Evolutionary conservation across 2,113 vertebrate genomes (phyloP), one percentile per base, ranked within the genome.

Genomic region (Archocentrus centrarchus): DNA sequence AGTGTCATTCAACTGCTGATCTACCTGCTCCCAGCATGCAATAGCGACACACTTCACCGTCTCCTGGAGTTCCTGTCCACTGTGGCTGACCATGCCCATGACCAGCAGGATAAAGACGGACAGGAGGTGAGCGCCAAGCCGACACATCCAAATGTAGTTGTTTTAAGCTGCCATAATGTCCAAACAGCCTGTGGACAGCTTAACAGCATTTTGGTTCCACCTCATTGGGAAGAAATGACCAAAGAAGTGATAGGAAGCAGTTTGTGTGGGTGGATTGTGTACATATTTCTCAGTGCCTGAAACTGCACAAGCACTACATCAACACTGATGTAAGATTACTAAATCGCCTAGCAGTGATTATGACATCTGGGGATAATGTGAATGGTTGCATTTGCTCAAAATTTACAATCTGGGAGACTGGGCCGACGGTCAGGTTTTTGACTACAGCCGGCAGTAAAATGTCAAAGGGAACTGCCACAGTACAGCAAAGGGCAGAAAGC

Each of bases 11-110:
- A 97, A 88, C 97, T 99, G 50, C 97, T 99, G 91, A 94, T 99
- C 88, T 98, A 98, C 94, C 96, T 99, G 90, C 97, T 99, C 94
- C 98, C 98, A 95, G 96, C 97, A 91, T 98, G 97, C 93, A 98
- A 99, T 94, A 97, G 97, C 39, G 97, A 99, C 85, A 99, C 98
- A 4, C 96, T 99, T n/a, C 97, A 98, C 85, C 96, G 97, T 50
- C 97, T 99, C 73, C 93, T 99, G 47, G 96, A 97, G 90, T 98
- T 99, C 92, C 96, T 99, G 77, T 97, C 96, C 88, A 98, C 95
- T 1, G 98, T 99, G 90, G 96, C 98, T 63, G 93, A 94, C 87
- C 97, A 98, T 0, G 98, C 98, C 41, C 95, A 97, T 5, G 96
- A 97, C 90, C 94, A 90, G 76, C 94, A 95, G 68, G 95, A 95